These are phyloP conservation scores for Drosophila lacteicornis DNA, from an alignment of 1,140 invertebrate genomes.

Conservation along the genomic window DNA sequence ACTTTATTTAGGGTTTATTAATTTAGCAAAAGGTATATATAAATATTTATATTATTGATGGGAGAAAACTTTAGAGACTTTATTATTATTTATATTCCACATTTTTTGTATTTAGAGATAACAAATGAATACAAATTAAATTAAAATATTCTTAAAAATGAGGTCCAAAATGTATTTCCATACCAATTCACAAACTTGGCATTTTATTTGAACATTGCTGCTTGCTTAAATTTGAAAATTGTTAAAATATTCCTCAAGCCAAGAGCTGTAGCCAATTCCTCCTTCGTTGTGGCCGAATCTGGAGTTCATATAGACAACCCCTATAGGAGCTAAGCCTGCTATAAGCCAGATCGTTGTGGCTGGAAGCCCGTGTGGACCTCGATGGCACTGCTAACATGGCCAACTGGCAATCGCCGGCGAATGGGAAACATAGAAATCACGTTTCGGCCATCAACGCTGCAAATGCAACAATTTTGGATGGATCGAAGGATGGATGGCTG, in stretches of 20 bases:
- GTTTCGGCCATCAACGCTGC: constrained; percentile 79
- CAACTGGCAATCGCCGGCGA: constrained; percentile 39
- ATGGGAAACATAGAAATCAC: constrained; percentile 83
- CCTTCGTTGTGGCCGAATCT: constrained; percentile 34
- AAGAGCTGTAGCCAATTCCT: constrained; percentile 3
- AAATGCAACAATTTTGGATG: constrained; percentile 79
- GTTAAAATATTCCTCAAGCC: too few relatives aligned
- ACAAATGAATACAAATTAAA: too few relatives aligned
- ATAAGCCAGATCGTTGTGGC: constrained; percentile 70
- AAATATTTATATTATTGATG: not conserved
- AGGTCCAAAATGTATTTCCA: too few relatives aligned
- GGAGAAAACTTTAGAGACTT: too few relatives aligned
- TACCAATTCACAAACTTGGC: too few relatives aligned
- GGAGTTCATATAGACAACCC: constrained; percentile 16
- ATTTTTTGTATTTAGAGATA: too few relatives aligned
- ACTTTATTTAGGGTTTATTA: not conserved
- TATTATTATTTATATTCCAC: too few relatives aligned
- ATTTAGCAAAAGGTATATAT: not conserved
- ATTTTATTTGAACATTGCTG: too few relatives aligned
- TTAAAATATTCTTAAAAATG: not conserved
- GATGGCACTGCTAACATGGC: constrained; percentile 37
- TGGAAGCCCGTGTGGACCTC: constrained; percentile 13
- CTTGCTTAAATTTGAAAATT: not conserved
- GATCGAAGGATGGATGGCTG: constrained; percentile 16
- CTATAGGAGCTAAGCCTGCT: constrained; percentile 61